phyloP scores from a whole-genome alignment of 2,888 invertebrate species.

The Sarcophaga rosellei region DNA sequence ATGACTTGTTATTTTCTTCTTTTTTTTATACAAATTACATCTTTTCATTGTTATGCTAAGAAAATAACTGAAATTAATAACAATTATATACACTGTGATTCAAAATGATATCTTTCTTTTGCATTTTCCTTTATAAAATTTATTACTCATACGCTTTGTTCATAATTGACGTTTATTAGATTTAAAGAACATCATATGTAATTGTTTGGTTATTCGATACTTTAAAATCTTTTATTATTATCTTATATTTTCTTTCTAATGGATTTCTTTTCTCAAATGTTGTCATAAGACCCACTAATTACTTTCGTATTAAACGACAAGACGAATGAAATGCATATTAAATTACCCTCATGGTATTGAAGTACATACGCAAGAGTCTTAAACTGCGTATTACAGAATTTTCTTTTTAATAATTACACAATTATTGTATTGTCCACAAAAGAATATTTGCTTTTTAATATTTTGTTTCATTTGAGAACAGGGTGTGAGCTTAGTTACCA shows the following conservation, averaged over 20 bases:
- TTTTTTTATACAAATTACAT: no score
- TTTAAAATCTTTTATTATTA: not conserved
- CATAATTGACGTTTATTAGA: slow-evolving; percentile 8
- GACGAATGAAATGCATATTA: not conserved
- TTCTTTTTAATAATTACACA: no score
- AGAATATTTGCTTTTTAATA: no score
- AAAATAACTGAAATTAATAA: no score
- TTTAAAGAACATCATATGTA: not conserved
- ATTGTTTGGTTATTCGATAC: not conserved
- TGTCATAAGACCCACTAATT: not conserved
- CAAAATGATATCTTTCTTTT: not conserved
- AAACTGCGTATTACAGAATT: no score
- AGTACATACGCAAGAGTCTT: no score
- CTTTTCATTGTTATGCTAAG: no score
- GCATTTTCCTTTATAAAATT: not conserved
- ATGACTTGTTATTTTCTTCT: no score
- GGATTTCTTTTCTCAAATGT: not conserved
- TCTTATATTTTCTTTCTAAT: not conserved
- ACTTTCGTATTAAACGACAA: not conserved
- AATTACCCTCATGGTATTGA: not conserved
- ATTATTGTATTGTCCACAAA: no score
- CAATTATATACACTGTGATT: not conserved
- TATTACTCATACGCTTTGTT: not conserved
- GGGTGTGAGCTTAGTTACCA: no score
- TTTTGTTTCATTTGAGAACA: no score